Evolutionary conservation across 2,888 invertebrate species (phyloP), one percentile per base, ranked within the genome.

Genomic region (Phyto melanocephala): DNA sequence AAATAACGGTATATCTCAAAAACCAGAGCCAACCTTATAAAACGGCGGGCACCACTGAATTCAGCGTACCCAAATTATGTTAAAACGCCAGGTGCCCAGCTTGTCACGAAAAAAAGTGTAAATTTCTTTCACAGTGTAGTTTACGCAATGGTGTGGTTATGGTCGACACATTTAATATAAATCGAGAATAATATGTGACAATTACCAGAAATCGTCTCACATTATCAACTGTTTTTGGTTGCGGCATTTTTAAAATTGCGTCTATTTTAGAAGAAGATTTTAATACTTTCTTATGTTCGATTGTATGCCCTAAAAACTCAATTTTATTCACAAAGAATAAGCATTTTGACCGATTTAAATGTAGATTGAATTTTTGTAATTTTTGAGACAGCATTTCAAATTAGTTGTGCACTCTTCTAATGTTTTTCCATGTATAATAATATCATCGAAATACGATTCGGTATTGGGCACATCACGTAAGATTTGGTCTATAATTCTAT

Each of bases 321-420:
- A 81, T 78, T 54, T 62, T 52, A 17, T 58, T 65, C 54, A 45
- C 11, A 15, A 60, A 71, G 15, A 76, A 71, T 58, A 42, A 17
- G 40, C 47, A 70, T 37, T 81, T 80, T 35, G 52, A n/a, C 24
- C 54, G 20, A 20, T 80, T 80, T 42, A 80, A 40, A 42, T 80
- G 80, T 70, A 76, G 54, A 54, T 81, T 76, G 54, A 56, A 74
- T 62, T 78, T 71, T 45, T 74, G 28, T 20, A 71, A 40, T 37
- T 58, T 13, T 40, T 54, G 13, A 81, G 47, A 42, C 81, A 77
- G 33, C 22, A 13, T 20, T 24, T 20, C 28, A 81, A 40, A 71
- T 81, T 65, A 13, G 8, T 22, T 37, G 33, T 45, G 42, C 56
- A 50, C 22, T 50, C 35, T 13, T 22, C 35, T 52, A 33, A 15